phyloP scores from a whole-genome alignment of 37 sponge, comb jelly and placozoan species.

The Beroe ovata region DNA sequence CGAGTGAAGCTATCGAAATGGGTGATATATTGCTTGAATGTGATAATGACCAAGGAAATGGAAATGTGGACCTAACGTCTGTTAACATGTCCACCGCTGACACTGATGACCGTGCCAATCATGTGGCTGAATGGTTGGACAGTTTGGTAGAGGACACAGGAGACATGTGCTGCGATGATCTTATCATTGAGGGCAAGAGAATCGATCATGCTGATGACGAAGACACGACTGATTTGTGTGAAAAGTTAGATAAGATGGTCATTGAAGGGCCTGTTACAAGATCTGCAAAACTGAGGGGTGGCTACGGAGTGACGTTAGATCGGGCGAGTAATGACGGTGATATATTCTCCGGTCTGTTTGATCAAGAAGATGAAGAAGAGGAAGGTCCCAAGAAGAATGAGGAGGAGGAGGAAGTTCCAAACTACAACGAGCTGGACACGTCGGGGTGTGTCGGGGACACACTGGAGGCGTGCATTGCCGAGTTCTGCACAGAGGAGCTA shows the following conservation, averaged over 20 bases:
- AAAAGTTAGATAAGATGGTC: neutral
- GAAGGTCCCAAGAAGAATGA: neutral
- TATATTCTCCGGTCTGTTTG: constrained; percentile 2
- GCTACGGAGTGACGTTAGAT: neutral
- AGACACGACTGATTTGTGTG: too few species aligned
- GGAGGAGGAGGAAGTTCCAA: neutral
- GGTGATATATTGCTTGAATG: neutral
- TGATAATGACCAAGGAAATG: neutral
- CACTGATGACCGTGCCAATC: neutral
- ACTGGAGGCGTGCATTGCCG: constrained; percentile 70
- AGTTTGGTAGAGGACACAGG: neutral
- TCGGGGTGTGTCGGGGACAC: constrained; percentile 6
- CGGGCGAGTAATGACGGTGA: neutral
- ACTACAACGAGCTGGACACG: neutral
- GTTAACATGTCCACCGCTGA: neutral
- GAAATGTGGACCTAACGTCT: neutral
- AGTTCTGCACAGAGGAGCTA: constrained; percentile 74
- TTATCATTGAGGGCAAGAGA: neutral
- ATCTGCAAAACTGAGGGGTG: neutral
- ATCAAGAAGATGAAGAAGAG: neutral
- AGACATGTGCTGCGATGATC: neutral
- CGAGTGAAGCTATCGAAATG: neutral
- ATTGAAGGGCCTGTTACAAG: neutral
- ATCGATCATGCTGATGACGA: too few species aligned
- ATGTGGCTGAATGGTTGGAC: neutral